phyloP scores from a whole-genome alignment of 2,888 invertebrate species.

The Tenthredo livida region DNA sequence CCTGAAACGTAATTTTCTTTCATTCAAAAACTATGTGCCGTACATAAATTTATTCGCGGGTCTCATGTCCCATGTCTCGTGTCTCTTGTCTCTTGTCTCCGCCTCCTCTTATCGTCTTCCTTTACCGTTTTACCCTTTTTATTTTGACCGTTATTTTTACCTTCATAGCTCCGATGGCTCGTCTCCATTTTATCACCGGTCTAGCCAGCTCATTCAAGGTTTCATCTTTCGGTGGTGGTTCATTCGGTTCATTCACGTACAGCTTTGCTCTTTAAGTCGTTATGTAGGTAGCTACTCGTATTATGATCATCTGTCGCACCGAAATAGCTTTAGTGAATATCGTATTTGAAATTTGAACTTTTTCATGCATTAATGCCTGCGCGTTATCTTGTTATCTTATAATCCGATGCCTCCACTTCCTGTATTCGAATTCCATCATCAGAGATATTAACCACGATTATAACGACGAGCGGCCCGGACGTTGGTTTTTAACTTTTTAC shows the following conservation, averaged over 20 bases:
- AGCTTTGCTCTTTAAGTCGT: not conserved
- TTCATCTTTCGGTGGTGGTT: slow-evolving; percentile 10
- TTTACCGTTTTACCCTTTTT: not conserved
- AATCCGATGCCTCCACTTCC: not conserved
- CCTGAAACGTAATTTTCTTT: slow-evolving; percentile 33
- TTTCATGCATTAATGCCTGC: not conserved
- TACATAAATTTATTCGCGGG: slow-evolving; percentile 55
- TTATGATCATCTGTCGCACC: not conserved
- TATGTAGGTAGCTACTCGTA: not conserved
- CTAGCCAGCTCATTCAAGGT: not conserved
- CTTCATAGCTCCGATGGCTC: slow-evolving; percentile 39
- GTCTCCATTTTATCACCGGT: slow-evolving; percentile 26
- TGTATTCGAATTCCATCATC: slow-evolving; percentile 38
- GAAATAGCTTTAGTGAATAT: not conserved
- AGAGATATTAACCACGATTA: slow-evolving; percentile 27
- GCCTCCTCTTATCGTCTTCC: slow-evolving; percentile 23
- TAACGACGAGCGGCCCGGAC: slow-evolving; percentile 27
- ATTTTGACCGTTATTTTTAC: slow-evolving; percentile 44
- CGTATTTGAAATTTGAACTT: not conserved
- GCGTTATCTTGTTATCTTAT: not conserved
- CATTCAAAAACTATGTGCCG: slow-evolving; percentile 42
- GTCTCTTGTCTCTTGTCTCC: slow-evolving; percentile 10
- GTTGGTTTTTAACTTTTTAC: slow-evolving; percentile 26
- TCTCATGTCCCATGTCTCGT: slow-evolving; percentile 37
- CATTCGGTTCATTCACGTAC: slow-evolving; percentile 7